phyloP scores from a whole-genome alignment of 2,113 vertebrate species.

The Eolophus roseicapilla region DNA sequence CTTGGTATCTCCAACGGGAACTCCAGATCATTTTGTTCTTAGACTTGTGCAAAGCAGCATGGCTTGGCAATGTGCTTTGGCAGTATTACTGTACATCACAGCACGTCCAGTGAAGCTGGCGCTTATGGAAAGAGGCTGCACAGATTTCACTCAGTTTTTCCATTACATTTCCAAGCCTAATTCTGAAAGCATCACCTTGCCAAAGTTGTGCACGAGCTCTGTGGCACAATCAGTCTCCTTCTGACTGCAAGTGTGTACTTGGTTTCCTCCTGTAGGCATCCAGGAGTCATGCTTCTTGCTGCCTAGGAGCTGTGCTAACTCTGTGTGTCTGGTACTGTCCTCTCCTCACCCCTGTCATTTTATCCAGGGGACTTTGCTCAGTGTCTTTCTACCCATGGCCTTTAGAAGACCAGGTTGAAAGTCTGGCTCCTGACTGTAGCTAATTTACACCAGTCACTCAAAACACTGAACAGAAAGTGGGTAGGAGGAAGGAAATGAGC shows the following conservation, averaged over 20 bases:
- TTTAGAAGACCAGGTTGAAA: neutral
- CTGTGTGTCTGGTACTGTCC: neutral
- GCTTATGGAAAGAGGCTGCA: neutral
- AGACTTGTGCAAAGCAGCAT: rapidly evolving
- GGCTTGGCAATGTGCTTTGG: neutral
- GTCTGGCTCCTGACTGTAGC: neutral
- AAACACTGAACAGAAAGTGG: neutral
- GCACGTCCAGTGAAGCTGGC: neutral
- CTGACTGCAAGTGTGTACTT: neutral
- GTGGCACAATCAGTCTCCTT: neutral
- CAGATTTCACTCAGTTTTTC: neutral
- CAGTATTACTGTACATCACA: rapidly evolving
- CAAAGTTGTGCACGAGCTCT: neutral
- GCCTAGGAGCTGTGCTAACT: neutral
- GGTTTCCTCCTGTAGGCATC: neutral
- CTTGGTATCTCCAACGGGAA: neutral
- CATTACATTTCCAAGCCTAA: neutral
- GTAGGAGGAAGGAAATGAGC: conserved; percentile 32
- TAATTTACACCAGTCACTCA: neutral
- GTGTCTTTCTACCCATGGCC: neutral
- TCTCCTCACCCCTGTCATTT: neutral
- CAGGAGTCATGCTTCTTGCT: neutral
- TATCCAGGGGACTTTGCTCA: neutral
- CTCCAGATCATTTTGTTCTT: neutral
- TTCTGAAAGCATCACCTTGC: neutral